Evolutionary conservation across 2,888 invertebrate species (phyloP).

Genomic region (Hirtodrosophila histrioides): DNA sequence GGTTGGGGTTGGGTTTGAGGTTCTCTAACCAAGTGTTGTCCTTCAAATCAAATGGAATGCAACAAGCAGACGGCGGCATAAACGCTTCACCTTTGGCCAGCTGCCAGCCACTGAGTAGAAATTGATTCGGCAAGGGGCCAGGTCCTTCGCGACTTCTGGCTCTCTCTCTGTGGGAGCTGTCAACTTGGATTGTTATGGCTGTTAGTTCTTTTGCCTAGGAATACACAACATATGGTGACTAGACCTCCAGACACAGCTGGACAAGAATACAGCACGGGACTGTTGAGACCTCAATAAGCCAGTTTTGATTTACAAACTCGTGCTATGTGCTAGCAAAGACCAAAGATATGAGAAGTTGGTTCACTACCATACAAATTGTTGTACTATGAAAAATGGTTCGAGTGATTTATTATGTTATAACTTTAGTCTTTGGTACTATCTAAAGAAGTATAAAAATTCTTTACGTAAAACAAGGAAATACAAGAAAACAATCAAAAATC

Average conservation of each 20-base stretch:
- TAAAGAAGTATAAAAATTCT: too few relatives aligned
- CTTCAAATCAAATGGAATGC: conserved; percentile 63
- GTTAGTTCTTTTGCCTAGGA: conserved; percentile 11
- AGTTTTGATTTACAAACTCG: too few relatives aligned
- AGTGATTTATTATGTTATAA: too few relatives aligned
- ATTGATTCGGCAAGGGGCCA: conserved; percentile 18
- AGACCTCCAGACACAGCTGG: conserved; percentile 33
- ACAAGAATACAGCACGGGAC: conserved; percentile 24
- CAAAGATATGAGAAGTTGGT: too few relatives aligned
- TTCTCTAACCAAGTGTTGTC: conserved; percentile 54
- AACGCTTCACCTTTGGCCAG: conserved; percentile 37
- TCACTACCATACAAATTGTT: too few relatives aligned
- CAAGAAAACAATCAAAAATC: too few relatives aligned
- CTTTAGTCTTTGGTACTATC: too few relatives aligned
- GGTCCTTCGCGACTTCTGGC: conserved; percentile 28
- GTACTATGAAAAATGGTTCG: too few relatives aligned
- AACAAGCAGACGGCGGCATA: conserved; percentile 51
- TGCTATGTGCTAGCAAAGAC: too few relatives aligned
- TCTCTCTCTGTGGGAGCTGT: conserved; percentile 38
- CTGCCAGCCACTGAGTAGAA: conserved; percentile 34
- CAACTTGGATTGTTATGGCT: conserved; percentile 43
- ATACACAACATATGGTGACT: conserved; percentile 22
- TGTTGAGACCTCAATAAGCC: not conserved
- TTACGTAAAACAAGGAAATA: too few relatives aligned
- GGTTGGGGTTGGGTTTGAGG: not conserved